These are phyloP conservation scores for Drosophila birchii DNA, from an alignment of 2,888 invertebrate species.

Conservation along the genomic window DNA sequence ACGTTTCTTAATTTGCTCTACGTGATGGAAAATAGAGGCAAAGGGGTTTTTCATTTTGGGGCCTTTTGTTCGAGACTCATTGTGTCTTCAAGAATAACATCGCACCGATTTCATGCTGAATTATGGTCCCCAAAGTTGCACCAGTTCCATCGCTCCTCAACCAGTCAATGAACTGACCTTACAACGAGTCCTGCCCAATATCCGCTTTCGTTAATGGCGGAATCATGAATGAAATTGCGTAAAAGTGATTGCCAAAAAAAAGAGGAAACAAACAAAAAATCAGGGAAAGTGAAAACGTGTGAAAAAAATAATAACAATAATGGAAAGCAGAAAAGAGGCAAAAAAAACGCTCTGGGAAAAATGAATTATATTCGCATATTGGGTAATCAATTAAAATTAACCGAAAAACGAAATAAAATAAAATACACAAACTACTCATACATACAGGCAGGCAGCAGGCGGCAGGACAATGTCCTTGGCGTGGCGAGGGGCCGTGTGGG, in stretches of 20 bases:
- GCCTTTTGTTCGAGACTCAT: conserved; percentile 63
- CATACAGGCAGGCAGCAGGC: background rate
- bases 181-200: background rate
- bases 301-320: conserved; percentile 54
- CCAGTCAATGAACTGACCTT: conserved; percentile 42
- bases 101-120: conserved; percentile 52
- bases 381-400: conserved; percentile 81
- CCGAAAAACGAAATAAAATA: conserved; percentile 73
- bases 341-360: conserved; percentile 38
- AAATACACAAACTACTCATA: conserved; percentile 56
- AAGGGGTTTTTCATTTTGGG: conserved; percentile 13
- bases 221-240: conserved; percentile 72
- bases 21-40: conserved; percentile 55
- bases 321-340: conserved; percentile 22
- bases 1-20: conserved; percentile 64
- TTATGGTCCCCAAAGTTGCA: conserved; percentile 62
- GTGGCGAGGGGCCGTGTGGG: conserved; percentile 12
- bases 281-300: conserved; percentile 62
- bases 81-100: conserved; percentile 75
- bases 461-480: conserved; percentile 45
- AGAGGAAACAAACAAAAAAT: conserved; percentile 3
- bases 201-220: conserved; percentile 43
- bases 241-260: conserved; percentile 40
- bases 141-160: conserved; percentile 1
- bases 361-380: conserved; percentile 71